Evolutionary conservation across 2,888 invertebrate genomes (phyloP), one percentile per base, ranked within the genome.

Genomic region (Nowickia ferox): DNA sequence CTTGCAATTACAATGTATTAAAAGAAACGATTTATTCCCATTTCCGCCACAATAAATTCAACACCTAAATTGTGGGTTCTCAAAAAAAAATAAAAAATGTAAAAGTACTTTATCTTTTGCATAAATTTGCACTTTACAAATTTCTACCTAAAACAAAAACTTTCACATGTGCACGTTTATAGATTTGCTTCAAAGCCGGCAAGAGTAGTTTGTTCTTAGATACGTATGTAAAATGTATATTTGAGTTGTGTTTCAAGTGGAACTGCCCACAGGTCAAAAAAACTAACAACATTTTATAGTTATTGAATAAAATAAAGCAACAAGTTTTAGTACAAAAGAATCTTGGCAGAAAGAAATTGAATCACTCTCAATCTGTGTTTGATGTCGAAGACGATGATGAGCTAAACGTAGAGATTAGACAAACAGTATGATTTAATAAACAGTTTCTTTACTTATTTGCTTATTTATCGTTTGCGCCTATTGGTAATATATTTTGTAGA

Each of bases 341-440:
- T 61, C 55, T 61, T 22, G 42, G 55, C 42, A 17, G 40, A 17
- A 44, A 22, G 17, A 46, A 61, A 9, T 0, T 6, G 10, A 19
- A 40, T n/a, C 46, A 59, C 65, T 15, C 72, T 83, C 72, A 77
- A 81, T 85, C 72, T 63, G 13, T 22, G 53, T 40, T 46, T 55
- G 15, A 48, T 75, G 61, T 22, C 42, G 46, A 69, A 48, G 30
- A 38, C 13, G 30, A 51, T 22, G 74, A 74, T 68, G 55, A 85
- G 38, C 68, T 63, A 42, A 74, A 40, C 48, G 55, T 22, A 69
- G 19, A 74, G 68, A 81, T 85, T 78, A 69, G 68, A 68, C 51
- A 61, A 63, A 78, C 77, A 74, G 63, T 68, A 13, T 77, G 55
- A 59, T 85, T 89, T 90, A 90, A 91, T 91, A 91, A 91, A 91